phyloP scores from a whole-genome alignment of 2,113 vertebrate genomes.

The Chelonoidis abingdonii region DNA sequence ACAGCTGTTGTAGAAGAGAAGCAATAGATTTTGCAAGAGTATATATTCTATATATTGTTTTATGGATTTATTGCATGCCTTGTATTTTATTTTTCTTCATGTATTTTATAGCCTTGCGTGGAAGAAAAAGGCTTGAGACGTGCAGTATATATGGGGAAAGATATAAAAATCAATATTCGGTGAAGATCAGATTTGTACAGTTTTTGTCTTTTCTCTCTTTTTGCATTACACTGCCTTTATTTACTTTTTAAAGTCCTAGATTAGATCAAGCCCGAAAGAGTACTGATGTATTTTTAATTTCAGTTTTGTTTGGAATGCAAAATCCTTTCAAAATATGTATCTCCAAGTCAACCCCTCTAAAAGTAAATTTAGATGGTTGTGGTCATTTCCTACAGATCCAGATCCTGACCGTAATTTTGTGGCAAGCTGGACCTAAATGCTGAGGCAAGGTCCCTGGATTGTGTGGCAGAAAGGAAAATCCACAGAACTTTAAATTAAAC shows the following conservation, averaged over 20 bases:
- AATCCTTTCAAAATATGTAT: not conserved
- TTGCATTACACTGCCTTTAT: not conserved
- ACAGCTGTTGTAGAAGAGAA: not conserved
- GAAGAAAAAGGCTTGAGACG: conserved; percentile 12
- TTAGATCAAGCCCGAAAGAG: not conserved
- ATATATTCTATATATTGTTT: not conserved
- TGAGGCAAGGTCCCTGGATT: not conserved
- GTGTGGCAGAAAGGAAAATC: not conserved
- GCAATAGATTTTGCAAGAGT: not conserved
- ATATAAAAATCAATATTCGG: not conserved
- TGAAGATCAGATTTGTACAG: not conserved
- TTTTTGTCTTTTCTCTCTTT: not conserved
- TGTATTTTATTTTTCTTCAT: not conserved
- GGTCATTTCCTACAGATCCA: not conserved
- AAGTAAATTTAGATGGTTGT: not conserved
- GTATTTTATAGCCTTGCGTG: not conserved
- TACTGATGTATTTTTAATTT: conserved; percentile 35
- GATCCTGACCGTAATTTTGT: not conserved
- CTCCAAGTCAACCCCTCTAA: not conserved
- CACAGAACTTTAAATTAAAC: not conserved
- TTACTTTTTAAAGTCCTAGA: not conserved
- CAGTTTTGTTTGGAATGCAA: not conserved
- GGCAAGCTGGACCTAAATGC: not conserved
- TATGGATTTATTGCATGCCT: not conserved
- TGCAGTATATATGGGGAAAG: not conserved